Base-by-base conservation (phyloP, 2,113 vertebrate genomes). In the Ophthalmolycus amberensis region DNA sequence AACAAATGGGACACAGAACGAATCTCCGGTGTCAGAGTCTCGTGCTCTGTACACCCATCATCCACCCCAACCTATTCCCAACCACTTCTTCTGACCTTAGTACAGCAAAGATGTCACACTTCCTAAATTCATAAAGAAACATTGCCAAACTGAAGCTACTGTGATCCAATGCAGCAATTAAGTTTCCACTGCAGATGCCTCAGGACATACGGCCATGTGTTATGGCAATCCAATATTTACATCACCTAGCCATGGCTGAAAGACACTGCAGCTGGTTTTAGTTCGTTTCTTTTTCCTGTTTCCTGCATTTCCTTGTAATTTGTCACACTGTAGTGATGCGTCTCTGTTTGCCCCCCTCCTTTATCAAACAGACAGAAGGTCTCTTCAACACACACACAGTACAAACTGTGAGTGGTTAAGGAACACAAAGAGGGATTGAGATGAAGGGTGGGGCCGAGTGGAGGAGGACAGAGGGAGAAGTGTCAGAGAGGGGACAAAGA, bases 401-500 rank as follows among this genome's bases (percentile, higher is more conserved):
- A 68, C 65, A 65, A 77, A 71, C 71, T 71, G 25, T 2, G 54
- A 87, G 83, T 80, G 67, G 69, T 73, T 79, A 42, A 72, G 40
- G 68, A 82, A 81, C 20, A 92, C 82, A 84, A 89, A 81, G 87
- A 62, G 71, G 80, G 71, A 84, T 78, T 88, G 77, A 89, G 77
- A 80, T 40, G 85, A 46, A 82, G 80, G 88, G 87, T 71, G 83
- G 63, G 73, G 76, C 80, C 22, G 32, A 42, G 83, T 40, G 46
- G 48, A 71, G 76, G 88, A 80, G 85, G 80, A 89, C 83, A 83
- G 85, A 88, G 88, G 86, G 76, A 76, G 81, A 84, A 88, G 89
- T 91, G 90, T 90, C 87, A 87, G 52, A 25, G 72, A 76, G 42
- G 58, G 75, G 86, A 88, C 86, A 80, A 88, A 88, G 89, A 89